A percentile compares a stretch with the other conserved stretches of the same genome.
These are phyloP conservation scores for Enteromius thamalakanensis DNA, from an alignment of 2,797 vertebrate genomes.

Conservation along the genomic window DNA sequence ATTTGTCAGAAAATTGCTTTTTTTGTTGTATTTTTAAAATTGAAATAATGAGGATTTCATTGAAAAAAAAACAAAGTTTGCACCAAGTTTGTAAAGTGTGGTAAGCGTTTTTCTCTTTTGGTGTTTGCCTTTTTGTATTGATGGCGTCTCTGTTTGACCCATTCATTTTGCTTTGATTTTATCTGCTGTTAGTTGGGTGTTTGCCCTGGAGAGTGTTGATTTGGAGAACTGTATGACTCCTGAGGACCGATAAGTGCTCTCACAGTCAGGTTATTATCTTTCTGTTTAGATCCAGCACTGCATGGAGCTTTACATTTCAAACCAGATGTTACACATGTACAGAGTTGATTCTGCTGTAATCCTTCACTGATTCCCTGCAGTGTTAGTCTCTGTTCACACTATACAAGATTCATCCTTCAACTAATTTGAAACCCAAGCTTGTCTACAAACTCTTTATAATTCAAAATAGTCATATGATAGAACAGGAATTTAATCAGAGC, in stretches of 20 bases:
- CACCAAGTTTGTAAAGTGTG: not conserved
- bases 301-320: constrained; percentile 8
- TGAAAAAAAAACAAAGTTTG: not conserved
- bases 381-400: not conserved
- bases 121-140: not conserved
- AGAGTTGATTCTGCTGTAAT: constrained; percentile 7
- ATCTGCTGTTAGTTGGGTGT: constrained; percentile 11
- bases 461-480: not conserved
- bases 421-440: not conserved
- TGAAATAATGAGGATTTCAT: not conserved
- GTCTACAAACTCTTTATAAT: not conserved
- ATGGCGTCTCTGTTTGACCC: not conserved
- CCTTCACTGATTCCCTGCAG: not conserved
- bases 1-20: not conserved
- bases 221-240: not conserved
- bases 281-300: constrained; percentile 11
- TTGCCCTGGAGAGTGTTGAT: not conserved
- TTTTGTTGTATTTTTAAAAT: not conserved
- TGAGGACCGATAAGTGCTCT: not conserved
- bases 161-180: constrained; percentile 12
- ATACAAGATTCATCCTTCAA: not conserved
- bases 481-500: not conserved
- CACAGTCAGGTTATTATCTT: constrained; percentile 19
- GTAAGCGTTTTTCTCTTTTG: not conserved
- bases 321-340: not conserved